A percentile compares a stretch with the other conserved stretches of the same genome.
Evolutionary conservation across 2,888 invertebrate species (phyloP).

Genomic region (Xestia rhomboidea): DNA sequence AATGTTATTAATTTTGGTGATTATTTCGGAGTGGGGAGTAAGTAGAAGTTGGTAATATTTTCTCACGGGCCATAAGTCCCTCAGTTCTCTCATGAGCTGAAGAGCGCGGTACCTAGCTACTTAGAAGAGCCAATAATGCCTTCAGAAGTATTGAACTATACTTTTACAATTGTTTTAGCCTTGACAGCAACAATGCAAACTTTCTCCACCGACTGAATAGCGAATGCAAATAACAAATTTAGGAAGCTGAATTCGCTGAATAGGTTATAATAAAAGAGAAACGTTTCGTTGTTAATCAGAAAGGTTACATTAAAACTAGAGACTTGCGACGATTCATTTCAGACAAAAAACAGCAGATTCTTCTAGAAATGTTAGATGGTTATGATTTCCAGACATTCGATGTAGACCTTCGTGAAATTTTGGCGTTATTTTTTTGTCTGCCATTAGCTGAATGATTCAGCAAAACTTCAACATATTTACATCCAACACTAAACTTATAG

Average conservation of each 20-base stretch:
- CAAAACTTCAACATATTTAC: too few relatives aligned
- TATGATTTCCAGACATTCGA: neutral
- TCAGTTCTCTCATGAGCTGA: neutral
- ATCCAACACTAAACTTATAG: neutral
- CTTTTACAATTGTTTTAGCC: constrained; percentile 15
- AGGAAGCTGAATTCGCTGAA: constrained; percentile 3
- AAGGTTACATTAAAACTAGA: neutral
- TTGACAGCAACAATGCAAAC: constrained; percentile 18
- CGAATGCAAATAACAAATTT: constrained; percentile 24
- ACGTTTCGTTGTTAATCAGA: constrained; percentile 1
- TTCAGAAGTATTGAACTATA: neutral
- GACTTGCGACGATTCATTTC: neutral
- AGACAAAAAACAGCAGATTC: neutral
- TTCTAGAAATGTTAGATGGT: neutral
- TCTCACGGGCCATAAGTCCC: neutral
- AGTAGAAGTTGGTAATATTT: neutral
- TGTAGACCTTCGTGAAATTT: neutral
- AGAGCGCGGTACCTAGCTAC: neutral
- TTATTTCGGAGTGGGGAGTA: neutral
- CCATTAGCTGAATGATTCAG: neutral
- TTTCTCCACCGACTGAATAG: constrained; percentile 32
- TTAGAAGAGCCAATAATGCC: neutral
- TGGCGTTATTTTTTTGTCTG: neutral
- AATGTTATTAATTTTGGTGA: too few relatives aligned
- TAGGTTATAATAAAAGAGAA: constrained; percentile 16